Base-by-base conservation (phyloP, 2,797 vertebrate genomes). In the Pipistrellus kuhlii region DNA sequence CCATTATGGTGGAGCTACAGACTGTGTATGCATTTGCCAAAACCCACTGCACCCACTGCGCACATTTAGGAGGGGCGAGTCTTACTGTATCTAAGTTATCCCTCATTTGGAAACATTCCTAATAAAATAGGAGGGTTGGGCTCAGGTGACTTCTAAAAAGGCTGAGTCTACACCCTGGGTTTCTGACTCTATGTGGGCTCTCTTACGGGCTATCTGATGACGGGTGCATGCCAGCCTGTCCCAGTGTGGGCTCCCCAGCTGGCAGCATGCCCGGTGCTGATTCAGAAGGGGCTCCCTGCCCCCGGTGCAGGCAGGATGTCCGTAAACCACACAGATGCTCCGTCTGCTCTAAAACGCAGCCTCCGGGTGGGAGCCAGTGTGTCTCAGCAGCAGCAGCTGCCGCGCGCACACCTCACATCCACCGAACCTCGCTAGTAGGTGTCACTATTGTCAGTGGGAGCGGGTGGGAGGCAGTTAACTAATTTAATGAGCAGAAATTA, bases 401-500 rank as follows among this genome's bases (percentile, higher is more conserved):
- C 68, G 6, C 53, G 6, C 27, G 68, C 35, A 7, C 27, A 72
- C 35, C 59, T 4, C 0, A 23, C 85, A 38, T 3, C 2, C 30
- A 25, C 3, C 1, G 5, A 6, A 14, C 51, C 38, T 48, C 44
- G 57, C 87, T 77, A 35, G 78, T 5, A 41, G 88, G 85, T 69
- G 83, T 78, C 69, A 38, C 75, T 83, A 21, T 10, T 73, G 48
- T 75, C 71, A 75, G 85, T 17, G 21, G 11, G 85, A 88, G 73
- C 20, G 21, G 86, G 73, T 78, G 72, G 90, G 89, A 87, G 94
- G 92, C 88, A 80, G 73, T 77, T 76, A 90, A 75, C 78, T 73
- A 76, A 87, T 81, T 83, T 81, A 94, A 93, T 71, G 88, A 94
- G 66, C 86, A 77, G 91, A 93, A 90, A 57, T 21, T 84, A 85